Conservation (phyloP, 2,888 invertebrate genomes). For the Drosophila mettleri region DNA sequence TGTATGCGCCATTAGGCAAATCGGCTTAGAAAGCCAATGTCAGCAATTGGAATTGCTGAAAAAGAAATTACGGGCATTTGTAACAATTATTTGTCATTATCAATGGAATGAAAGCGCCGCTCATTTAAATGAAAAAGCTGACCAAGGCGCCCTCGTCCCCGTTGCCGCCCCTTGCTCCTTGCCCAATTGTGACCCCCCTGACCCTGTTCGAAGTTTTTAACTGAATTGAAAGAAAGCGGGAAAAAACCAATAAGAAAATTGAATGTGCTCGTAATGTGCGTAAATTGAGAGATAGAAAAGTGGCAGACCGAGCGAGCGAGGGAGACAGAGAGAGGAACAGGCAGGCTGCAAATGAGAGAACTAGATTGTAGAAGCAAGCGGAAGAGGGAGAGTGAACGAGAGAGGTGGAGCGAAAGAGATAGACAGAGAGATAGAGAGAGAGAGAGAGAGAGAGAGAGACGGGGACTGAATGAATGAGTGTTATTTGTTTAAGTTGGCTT, state of each 20-base stretch:
- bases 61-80: conserved; percentile 61
- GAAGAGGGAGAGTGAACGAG: conserved; percentile 12
- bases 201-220: conserved; percentile 28
- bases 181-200: conserved; percentile 24
- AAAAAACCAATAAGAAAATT: conserved; percentile 62
- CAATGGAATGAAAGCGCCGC: conserved; percentile 46
- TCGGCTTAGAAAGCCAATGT: conserved; percentile 62
- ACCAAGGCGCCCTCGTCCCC: not conserved
- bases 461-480: conserved; percentile 64
- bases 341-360: too few relatives aligned
- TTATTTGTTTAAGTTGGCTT: conserved; percentile 78
- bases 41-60: conserved; percentile 51
- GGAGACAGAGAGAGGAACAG: conserved; percentile 1
- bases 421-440: conserved; percentile 9
- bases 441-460: conserved; percentile 25
- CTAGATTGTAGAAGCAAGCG: not conserved
- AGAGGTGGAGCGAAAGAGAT: too few relatives aligned
- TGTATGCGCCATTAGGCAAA: conserved; percentile 66
- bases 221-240: conserved; percentile 59
- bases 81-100: conserved; percentile 74
- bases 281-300: conserved; percentile 38
- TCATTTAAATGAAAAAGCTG: not conserved
- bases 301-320: conserved; percentile 13
- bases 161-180: conserved; percentile 6
- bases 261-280: conserved; percentile 61